These are phyloP conservation scores for Aphelenchoides bicaudatus DNA, from an alignment of 2,888 invertebrate genomes.

Conservation along the genomic window DNA sequence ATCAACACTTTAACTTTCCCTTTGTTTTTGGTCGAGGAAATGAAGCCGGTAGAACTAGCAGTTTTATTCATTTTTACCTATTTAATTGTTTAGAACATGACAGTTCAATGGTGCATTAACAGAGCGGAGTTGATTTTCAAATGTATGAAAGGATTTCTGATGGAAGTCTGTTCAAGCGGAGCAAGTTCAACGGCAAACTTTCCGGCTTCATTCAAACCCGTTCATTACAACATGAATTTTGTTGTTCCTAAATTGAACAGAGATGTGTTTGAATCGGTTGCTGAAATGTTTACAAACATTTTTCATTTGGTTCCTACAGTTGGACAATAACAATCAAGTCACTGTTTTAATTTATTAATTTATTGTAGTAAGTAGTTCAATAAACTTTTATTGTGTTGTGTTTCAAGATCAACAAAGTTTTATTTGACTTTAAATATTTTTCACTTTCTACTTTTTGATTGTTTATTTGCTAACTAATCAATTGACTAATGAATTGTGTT, in stretches of 20 bases:
- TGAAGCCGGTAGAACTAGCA: slow-evolving; percentile 74
- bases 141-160: slow-evolving; percentile 98
- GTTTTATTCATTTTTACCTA: slow-evolving; percentile 1
- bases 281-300: slow-evolving; percentile 83
- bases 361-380: too few species aligned
- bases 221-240: slow-evolving; percentile 76
- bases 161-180: slow-evolving; percentile 70
- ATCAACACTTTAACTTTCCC: slow-evolving; percentile 88
- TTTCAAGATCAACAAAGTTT: too few species aligned
- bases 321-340: too few species aligned
- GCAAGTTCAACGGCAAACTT: slow-evolving; percentile 22
- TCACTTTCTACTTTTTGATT: too few species aligned
- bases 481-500: too few species aligned
- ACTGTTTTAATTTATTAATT: too few species aligned
- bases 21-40: slow-evolving; percentile 82
- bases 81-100: slow-evolving; percentile 68
- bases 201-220: slow-evolving; percentile 23
- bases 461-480: too few species aligned
- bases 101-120: slow-evolving; percentile 89
- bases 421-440: too few species aligned
- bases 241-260: slow-evolving; percentile 80
- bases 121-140: slow-evolving; percentile 94
- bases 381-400: too few species aligned
- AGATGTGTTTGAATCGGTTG: slow-evolving; percentile 76
- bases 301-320: slow-evolving; percentile 65